Evolutionary conservation across 2,888 invertebrate species (phyloP), one percentile per base, ranked within the genome.

Genomic region (Acleris literana): DNA sequence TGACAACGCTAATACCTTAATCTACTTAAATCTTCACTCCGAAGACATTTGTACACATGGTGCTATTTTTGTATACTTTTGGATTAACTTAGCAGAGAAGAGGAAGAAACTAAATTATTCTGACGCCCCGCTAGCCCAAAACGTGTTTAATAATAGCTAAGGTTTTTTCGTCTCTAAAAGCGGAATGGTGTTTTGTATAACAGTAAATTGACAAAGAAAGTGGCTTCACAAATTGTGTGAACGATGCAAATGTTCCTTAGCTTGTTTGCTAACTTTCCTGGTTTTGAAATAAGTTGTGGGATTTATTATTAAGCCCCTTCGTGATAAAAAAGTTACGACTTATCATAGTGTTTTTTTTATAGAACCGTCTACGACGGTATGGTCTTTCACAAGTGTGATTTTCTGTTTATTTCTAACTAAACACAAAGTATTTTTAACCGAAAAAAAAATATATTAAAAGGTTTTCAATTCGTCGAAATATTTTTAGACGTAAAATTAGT

Each of bases 61-160:
- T 51, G 13, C 55, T 55, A 55, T 49, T 48, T 62, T 33, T 33
- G 9, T 33, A 9, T 33, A 33, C 9, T 33, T 33, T 54, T 55
- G 33, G 55, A 20, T 49, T 18, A 25, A 33, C 18, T 18, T 18
- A 22, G 39, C 4, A 22, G 5, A 11, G 11, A 46, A 6, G 6
- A 49, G 49, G 57, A 16, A 20, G 49, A 29, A n/a, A 17, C 54
- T 55, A 55, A 62, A 55, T 55, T 49, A 62, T 62, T 62, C 62
- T 7, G 54, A 55, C 6, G 39, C 48, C 43, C 49, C 6, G 48
- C 39, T 49, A 22, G 48, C n/a, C 20, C 5, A 22, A 43, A 39
- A 62, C 6, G 22, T 39, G 13, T 39, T 39, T 13, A 39, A 39
- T 39, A 25, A 6, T 39, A 25, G 25, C 25, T 39, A 39, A 39